phyloP scores from a whole-genome alignment of 2,797 vertebrate genomes.

The Molossus alvarezi region DNA sequence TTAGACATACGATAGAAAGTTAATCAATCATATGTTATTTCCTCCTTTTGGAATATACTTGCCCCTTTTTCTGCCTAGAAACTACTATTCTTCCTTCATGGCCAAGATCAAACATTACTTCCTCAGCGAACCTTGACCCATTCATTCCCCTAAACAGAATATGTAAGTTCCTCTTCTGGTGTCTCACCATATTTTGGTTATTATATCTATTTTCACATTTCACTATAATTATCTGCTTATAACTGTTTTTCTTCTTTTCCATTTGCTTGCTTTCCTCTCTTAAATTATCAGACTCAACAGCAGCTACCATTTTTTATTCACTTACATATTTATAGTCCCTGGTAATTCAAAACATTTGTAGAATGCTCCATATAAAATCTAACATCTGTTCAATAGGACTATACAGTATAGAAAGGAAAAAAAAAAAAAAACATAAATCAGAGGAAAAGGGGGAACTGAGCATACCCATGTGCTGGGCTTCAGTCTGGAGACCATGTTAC shows the following conservation, averaged over 20 bases:
- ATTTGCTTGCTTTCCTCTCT: slow-evolving; percentile 17
- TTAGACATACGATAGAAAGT: not conserved
- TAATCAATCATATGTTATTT: not conserved
- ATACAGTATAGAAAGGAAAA: not conserved
- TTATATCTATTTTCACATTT: slow-evolving; percentile 16
- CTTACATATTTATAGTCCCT: slow-evolving; percentile 17
- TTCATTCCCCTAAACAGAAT: not conserved
- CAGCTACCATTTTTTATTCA: not conserved
- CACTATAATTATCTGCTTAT: slow-evolving; percentile 16
- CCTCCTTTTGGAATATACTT: not conserved
- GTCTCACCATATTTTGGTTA: not conserved
- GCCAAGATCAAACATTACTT: not conserved
- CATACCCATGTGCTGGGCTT: not conserved
- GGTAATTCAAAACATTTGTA: slow-evolving; percentile 51
- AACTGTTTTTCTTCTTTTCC: slow-evolving; percentile 5
- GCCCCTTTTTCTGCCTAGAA: slow-evolving; percentile 15
- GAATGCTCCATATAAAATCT: not conserved
- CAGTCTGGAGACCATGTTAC: not conserved
- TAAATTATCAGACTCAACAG: slow-evolving; percentile 57
- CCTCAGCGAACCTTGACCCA: not conserved
- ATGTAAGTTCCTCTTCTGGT: not conserved
- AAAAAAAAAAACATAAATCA: not conserved
- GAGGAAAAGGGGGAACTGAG: not conserved
- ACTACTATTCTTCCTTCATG: slow-evolving; percentile 12
- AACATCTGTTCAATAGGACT: not conserved